Base-by-base conservation (phyloP, 2,888 invertebrate genomes). In the Plutella xylostella region DNA sequence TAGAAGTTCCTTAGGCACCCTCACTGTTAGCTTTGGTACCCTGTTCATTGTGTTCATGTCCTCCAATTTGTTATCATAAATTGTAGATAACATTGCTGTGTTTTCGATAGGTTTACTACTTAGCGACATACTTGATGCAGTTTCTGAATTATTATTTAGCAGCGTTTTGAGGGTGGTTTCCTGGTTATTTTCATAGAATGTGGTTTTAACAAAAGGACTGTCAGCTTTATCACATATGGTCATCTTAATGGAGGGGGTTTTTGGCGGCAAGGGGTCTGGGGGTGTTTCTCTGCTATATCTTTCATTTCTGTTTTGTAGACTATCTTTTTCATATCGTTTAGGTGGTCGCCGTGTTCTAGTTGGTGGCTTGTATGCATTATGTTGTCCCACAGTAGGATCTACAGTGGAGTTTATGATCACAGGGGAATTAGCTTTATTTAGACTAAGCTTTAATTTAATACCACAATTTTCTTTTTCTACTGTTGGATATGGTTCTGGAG, bases 1-100 rank as follows among this genome's bases (percentile, higher is more conserved):
- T 48, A 80, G 62, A 48, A 87, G 86, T 58, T 87, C 87, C 65
- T 87, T 88, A 38, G 88, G 88, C 53, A 88, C 85, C 66, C 90
- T 87, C 19, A 91, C 78, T 52, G 90, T 91, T 45, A 91, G 74
- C 69, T 91, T 91, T 55, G 89, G 90, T 52, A 89, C 89, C 70
- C 86, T 87, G 63, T 84, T 84, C 46, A 83, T 62, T 55, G 78
- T 73, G 54, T 77, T 80, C 35, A 65, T 60, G 55, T 76, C 74
- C 51, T 80, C 78, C 49, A 74, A 58, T 55, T 78, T 79, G 52
- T 79, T 82, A 60, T 83, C 83, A 66, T 82, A 83, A 56, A 82
- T 83, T 50, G 82, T 83, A 17, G 78, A 68, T 65, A 80, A 78
- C 2, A 83, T n/a, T n/a, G n/a, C 65, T 21, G 63, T 55, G 50